Evolutionary conservation across 1,140 invertebrate species (phyloP).

Genomic region (Bradynema listronoti): DNA sequence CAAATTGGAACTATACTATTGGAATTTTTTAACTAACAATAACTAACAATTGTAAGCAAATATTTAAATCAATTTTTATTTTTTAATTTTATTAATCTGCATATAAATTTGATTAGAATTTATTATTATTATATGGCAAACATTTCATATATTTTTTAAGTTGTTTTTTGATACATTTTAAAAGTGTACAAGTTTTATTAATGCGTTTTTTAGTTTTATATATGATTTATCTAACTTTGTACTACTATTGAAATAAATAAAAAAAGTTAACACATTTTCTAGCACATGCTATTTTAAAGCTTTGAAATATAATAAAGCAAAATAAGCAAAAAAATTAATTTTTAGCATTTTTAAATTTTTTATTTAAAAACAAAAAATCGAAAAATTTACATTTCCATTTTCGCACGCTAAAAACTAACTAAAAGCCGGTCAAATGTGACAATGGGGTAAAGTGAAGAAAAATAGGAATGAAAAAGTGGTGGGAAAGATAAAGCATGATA

Average conservation of each 20-base stretch:
- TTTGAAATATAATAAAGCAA: constrained; percentile 1
- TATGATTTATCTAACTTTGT: not conserved
- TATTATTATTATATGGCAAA: not conserved
- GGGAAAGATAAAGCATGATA: not conserved
- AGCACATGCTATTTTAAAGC: not conserved
- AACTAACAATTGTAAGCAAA: too few relatives aligned
- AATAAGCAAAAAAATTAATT: constrained; percentile 1
- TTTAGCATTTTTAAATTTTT: not conserved
- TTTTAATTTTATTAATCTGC: not conserved
- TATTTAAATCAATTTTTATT: too few relatives aligned
- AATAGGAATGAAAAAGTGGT: not conserved
- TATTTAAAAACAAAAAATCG: not conserved
- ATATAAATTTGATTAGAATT: not conserved
- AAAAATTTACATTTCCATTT: too few relatives aligned
- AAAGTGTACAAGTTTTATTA: too few relatives aligned
- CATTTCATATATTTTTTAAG: too few relatives aligned
- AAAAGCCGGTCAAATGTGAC: too few relatives aligned
- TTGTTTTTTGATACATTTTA: too few relatives aligned
- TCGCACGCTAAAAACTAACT: too few relatives aligned
- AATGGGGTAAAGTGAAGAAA: not conserved
- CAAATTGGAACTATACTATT: not conserved
- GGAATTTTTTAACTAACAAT: not conserved
- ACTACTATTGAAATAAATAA: not conserved
- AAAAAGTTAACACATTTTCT: constrained; percentile 2
- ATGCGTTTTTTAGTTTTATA: not conserved